A percentile compares a stretch with the other conserved stretches of the same genome.
Conservation (phyloP, 2,113 vertebrate species). For the Cyphomyrus plagiostoma region DNA sequence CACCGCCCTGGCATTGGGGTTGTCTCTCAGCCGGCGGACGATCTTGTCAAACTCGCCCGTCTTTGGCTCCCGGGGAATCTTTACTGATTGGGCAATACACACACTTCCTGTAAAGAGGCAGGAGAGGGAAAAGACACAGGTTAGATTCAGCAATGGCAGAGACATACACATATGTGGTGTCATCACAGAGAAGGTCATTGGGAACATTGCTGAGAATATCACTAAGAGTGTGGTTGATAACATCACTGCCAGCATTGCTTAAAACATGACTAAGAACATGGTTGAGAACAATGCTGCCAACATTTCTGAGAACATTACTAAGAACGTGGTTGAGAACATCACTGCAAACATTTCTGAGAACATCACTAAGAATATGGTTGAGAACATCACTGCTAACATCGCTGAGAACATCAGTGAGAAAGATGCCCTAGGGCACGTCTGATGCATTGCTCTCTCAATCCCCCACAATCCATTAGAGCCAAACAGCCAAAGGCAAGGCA, state of each 20-base stretch:
- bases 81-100: constrained; percentile 88
- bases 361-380: background rate
- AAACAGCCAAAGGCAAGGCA: background rate
- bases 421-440: background rate
- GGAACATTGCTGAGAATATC: background rate
- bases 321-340: background rate
- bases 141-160: background rate
- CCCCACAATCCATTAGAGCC: background rate
- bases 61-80: constrained; percentile 86
- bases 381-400: background rate
- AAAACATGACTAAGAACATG: background rate
- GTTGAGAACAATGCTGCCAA: background rate
- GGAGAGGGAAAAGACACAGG: background rate
- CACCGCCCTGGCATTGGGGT: constrained; percentile 78
- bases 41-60: constrained; percentile 86
- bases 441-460: background rate
- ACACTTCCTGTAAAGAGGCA: constrained; percentile 68
- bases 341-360: background rate
- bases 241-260: too few species aligned
- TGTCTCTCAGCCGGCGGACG: constrained; percentile 81
- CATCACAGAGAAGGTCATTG: background rate
- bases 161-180: background rate
- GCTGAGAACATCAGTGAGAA: background rate
- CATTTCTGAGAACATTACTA: background rate
- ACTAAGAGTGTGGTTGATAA: background rate